phyloP scores from a whole-genome alignment of 2,113 vertebrate species.

The Chrysochloris asiatica region DNA sequence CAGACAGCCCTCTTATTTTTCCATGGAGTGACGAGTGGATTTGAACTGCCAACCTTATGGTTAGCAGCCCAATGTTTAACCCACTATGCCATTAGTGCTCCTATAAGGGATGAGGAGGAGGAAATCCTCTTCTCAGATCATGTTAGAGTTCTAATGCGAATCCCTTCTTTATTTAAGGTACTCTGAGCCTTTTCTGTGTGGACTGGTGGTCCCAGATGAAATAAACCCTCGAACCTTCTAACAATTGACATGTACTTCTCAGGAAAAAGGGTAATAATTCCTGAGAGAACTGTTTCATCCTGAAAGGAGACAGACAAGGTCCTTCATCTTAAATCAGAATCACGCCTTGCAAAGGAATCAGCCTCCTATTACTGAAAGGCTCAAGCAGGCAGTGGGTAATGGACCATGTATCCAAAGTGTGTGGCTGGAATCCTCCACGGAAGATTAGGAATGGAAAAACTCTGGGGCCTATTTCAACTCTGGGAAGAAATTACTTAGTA shows the following conservation, averaged over 20 bases:
- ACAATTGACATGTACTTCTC: not conserved
- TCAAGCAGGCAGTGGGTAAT: not conserved
- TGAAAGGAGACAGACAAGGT: not conserved
- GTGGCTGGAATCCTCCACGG: not conserved
- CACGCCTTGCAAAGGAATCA: constrained; percentile 10
- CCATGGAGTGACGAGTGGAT: not conserved
- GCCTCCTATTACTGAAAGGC: not conserved
- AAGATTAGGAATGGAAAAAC: constrained; percentile 43
- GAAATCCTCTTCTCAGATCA: not conserved
- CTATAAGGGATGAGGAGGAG: too few species aligned
- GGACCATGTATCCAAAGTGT: not conserved
- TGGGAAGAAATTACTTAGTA: constrained; percentile 43
- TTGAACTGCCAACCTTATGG: not conserved
- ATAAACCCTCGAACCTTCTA: not conserved
- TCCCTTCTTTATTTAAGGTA: not conserved
- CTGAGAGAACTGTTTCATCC: constrained; percentile 16
- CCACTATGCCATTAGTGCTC: too few species aligned
- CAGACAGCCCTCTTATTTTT: too few species aligned
- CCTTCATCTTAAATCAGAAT: constrained; percentile 21
- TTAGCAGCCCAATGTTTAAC: too few species aligned
- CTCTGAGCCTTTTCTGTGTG: not conserved
- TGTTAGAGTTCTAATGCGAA: constrained; percentile 11
- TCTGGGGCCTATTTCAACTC: constrained; percentile 38
- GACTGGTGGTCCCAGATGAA: constrained; percentile 22
- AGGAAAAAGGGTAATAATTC: constrained; percentile 14